Base-by-base conservation (phyloP, 2,888 invertebrate genomes). In the Druceiella hillmani region DNA sequence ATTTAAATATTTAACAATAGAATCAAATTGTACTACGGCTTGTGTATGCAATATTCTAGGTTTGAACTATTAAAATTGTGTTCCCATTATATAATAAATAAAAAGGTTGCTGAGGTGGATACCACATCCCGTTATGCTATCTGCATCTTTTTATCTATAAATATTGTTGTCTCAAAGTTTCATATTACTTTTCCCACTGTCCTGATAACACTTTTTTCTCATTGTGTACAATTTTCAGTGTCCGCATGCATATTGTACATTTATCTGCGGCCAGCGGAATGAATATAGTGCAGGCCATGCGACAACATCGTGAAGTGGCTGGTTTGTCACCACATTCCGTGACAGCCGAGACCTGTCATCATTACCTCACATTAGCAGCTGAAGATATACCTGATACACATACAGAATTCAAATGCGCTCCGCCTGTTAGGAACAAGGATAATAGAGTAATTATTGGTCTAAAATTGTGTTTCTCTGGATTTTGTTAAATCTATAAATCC, bases 291-390 rank as follows among this genome's bases (percentile, higher is more conserved):
- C 59, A 64, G 22, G 56, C 68, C 32, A 75, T 76, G 2, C 75
- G 78, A 34, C 50, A 52, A 42, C 49, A 36, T 44, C 62, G 53
- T 58, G 61, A 38, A 55, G 64, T 36, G 52, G 62, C 37, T 45
- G 79, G 55, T 54, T 9, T 67, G 70, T 3, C 59, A 58, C 1
- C 61, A 58, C 7, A 0, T 1, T 74, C 73, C 1, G 61, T 85
- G 40, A 81, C 81, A 0, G 80, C 77, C 1, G 85, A 84, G 58
- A 86, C 84, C 2, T 85, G 85, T 54, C 79, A 81, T 48, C 86
- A 85, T 56, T 85, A 85, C 56, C 61, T 86, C 15, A 67, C 74
- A 1, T 60, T 86, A 17, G 64, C 67, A 27, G 72, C 83, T 1
- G 81, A 82, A 48, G 65, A 79, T 36, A 72, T 86, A 17, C 79